phyloP scores from a whole-genome alignment of 2,113 vertebrate genomes.

The Narcine bancroftii region DNA sequence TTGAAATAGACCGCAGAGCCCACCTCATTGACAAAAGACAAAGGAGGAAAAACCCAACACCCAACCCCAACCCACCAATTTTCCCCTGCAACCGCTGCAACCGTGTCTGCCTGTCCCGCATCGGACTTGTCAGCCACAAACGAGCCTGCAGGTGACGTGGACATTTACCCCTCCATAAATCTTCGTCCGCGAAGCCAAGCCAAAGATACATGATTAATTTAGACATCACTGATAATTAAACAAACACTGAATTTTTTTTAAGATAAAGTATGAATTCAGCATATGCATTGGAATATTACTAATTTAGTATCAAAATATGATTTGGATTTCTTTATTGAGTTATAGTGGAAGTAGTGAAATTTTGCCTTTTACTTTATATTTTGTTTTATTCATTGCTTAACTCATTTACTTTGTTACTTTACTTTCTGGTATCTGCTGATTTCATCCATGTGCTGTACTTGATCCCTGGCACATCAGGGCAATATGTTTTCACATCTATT shows the following conservation, averaged over 20 bases:
- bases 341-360: neutral
- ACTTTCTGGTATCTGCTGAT: neutral
- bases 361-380: neutral
- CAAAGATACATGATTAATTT: too few relatives aligned
- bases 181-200: too few relatives aligned
- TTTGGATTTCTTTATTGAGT: conserved; percentile 14
- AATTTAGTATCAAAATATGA: neutral
- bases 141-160: too few relatives aligned
- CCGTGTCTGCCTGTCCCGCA: too few relatives aligned
- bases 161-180: too few relatives aligned
- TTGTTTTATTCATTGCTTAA: neutral
- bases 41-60: too few relatives aligned
- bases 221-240: neutral
- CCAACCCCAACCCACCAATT: too few relatives aligned
- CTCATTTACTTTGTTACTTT: neutral
- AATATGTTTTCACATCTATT: neutral
- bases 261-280: neutral
- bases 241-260: neutral
- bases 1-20: too few relatives aligned
- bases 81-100: too few relatives aligned
- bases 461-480: conserved; percentile 16
- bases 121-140: too few relatives aligned
- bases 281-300: neutral
- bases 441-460: neutral
- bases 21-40: too few relatives aligned